phyloP scores from a whole-genome alignment of 2,113 vertebrate genomes.

The Xiphophorus maculatus region DNA sequence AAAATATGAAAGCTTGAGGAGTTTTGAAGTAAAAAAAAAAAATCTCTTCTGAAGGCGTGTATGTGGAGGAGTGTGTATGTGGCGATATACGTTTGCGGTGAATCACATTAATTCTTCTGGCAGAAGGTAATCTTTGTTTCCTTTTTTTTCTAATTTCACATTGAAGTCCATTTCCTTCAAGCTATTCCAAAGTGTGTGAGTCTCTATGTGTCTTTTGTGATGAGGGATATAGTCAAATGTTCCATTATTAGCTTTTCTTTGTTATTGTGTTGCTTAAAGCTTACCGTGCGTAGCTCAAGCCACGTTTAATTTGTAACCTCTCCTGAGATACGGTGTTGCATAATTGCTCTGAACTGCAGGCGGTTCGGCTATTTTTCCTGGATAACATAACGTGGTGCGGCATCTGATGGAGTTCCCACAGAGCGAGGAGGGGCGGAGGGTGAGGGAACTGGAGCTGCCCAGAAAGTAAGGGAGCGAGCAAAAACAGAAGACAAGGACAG shows the following conservation, averaged over 20 bases:
- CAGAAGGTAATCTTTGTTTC: not conserved
- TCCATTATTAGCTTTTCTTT: slow-evolving; percentile 9
- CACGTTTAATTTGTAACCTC: slow-evolving; percentile 65
- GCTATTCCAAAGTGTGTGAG: not conserved
- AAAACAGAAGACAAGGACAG: slow-evolving; percentile 9
- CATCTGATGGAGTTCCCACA: slow-evolving; percentile 64
- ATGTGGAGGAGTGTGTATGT: slow-evolving; percentile 1
- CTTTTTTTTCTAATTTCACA: slow-evolving; percentile 5
- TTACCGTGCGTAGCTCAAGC: slow-evolving; percentile 37
- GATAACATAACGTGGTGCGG: slow-evolving; percentile 61
- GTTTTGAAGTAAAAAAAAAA: slow-evolving; percentile 5
- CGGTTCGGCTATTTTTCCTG: slow-evolving; percentile 49
- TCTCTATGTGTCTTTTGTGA: not conserved
- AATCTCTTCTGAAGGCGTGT: not conserved
- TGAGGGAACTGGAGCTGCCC: slow-evolving; percentile 2
- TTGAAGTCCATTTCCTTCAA: not conserved
- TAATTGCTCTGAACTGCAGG: slow-evolving; percentile 69
- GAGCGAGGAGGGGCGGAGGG: slow-evolving; percentile 15
- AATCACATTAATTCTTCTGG: slow-evolving; percentile 11
- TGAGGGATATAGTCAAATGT: not conserved
- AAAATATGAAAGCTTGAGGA: slow-evolving; percentile 2
- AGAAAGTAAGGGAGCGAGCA: not conserved
- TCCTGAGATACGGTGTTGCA: slow-evolving; percentile 56
- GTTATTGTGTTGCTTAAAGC: slow-evolving; percentile 41
- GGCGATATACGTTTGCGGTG: slow-evolving; percentile 7